phyloP scores from a whole-genome alignment of 2,888 invertebrate genomes.

The Lamellibrachia satsuma region DNA sequence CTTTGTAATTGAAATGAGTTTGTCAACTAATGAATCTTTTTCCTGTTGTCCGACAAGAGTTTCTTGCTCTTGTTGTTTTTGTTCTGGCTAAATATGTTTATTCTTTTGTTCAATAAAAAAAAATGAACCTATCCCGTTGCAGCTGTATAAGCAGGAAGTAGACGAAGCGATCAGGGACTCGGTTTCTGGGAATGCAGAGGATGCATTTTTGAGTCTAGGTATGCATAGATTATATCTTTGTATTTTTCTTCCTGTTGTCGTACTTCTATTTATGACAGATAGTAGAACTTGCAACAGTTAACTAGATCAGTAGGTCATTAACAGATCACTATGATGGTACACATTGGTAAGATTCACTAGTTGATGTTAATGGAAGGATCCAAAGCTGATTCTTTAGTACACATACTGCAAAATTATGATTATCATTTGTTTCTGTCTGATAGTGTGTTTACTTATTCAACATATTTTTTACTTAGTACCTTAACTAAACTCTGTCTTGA shows the following conservation, averaged over 20 bases:
- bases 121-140: not conserved
- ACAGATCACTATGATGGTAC: not conserved
- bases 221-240: slow-evolving; percentile 26
- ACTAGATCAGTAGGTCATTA: not conserved
- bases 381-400: not conserved
- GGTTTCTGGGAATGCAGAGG: slow-evolving; percentile 40
- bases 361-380: not conserved
- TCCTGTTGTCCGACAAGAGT: not conserved
- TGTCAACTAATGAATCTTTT: not conserved
- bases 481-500: not conserved
- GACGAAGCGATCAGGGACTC: slow-evolving; percentile 47
- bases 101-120: not conserved
- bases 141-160: slow-evolving; percentile 50
- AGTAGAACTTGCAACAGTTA: not conserved
- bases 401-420: not conserved
- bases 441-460: not conserved
- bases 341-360: not conserved
- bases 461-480: too few relatives aligned
- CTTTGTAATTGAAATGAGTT: too few relatives aligned
- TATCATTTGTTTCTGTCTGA: not conserved
- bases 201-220: slow-evolving; percentile 52
- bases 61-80: not conserved
- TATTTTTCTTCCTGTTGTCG: not conserved
- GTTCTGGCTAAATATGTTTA: not conserved
- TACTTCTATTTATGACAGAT: not conserved